A percentile compares a stretch with the other conserved stretches of the same genome.
phyloP scores from a whole-genome alignment of 1,140 invertebrate species.

The Lineus longissimus region DNA sequence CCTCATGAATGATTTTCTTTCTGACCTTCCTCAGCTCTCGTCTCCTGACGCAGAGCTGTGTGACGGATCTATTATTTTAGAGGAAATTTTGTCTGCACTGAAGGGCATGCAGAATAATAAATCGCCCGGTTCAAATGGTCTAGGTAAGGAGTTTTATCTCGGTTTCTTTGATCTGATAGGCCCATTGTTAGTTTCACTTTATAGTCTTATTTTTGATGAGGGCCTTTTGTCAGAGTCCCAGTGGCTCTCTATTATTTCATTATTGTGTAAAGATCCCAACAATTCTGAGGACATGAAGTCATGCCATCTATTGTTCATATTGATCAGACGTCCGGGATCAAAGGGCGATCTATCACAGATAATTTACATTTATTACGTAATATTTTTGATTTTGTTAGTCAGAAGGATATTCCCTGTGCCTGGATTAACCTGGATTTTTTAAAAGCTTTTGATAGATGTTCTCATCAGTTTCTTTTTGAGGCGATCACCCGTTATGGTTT shows the following conservation, averaged over 20 bases:
- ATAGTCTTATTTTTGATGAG: constrained; percentile 16
- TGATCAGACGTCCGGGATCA: constrained; percentile 28
- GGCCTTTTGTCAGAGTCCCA: constrained; percentile 18
- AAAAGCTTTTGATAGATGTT: constrained; percentile 28
- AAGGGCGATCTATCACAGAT: constrained; percentile 24
- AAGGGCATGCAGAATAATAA: constrained; percentile 21
- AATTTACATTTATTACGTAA: constrained; percentile 27
- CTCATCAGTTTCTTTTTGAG: constrained; percentile 23
- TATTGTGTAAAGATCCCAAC: constrained; percentile 26
- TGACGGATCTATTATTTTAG: constrained; percentile 14
- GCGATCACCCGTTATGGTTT: constrained; percentile 22
- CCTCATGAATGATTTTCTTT: constrained; percentile 18
- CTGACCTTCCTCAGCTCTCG: constrained; percentile 20
- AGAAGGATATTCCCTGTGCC: constrained; percentile 19
- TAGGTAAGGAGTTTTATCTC: constrained; percentile 27
- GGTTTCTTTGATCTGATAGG: constrained; percentile 23
- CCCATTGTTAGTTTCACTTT: constrained; percentile 16
- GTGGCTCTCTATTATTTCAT: constrained; percentile 21
- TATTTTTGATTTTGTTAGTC: constrained; percentile 25
- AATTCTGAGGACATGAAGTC: constrained; percentile 18
- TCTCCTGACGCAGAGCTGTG: constrained; percentile 8
- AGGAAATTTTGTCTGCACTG: constrained; percentile 16
- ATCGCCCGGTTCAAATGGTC: constrained; percentile 27
- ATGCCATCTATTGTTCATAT: constrained; percentile 18
- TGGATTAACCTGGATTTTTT: constrained; percentile 26